A percentile compares a stretch with the other conserved stretches of the same genome.
Conservation (phyloP, 1,140 invertebrate genomes). For the Orchestia grillus region DNA sequence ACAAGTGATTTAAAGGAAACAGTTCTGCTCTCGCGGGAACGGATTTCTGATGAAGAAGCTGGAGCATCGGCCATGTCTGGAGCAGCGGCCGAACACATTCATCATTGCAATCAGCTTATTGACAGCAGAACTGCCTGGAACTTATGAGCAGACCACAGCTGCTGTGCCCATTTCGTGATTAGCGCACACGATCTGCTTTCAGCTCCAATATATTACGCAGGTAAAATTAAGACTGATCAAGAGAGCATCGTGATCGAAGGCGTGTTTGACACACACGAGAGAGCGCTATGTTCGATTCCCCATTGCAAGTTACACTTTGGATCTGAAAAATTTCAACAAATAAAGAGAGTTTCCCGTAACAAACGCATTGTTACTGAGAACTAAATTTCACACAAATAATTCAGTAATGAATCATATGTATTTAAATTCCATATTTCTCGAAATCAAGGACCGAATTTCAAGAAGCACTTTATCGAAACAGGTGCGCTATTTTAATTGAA, state of each 20-base stretch:
- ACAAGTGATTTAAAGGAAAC: constrained; percentile 34
- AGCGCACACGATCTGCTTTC: background rate
- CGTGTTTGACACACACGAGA: background rate
- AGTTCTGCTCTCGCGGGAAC: constrained; percentile 4
- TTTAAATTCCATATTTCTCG: too few species aligned
- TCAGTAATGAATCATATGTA: too few species aligned
- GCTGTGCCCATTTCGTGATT: constrained; percentile 1
- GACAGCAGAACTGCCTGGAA: constrained; percentile 16
- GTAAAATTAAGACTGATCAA: background rate
- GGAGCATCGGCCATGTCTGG: background rate
- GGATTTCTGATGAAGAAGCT: constrained; percentile 48
- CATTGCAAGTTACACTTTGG: background rate
- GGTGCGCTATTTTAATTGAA: too few species aligned
- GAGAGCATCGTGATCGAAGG: background rate
- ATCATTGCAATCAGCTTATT: constrained; percentile 33
- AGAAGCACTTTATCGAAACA: too few species aligned
- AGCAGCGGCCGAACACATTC: background rate
- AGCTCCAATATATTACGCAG: background rate
- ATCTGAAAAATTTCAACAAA: background rate
- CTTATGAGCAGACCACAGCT: background rate
- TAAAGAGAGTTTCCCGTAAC: background rate
- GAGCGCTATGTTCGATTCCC: background rate
- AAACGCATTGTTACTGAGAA: background rate
- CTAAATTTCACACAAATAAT: background rate
- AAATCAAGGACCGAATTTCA: too few species aligned